A percentile compares a stretch with the other conserved stretches of the same genome.
These are phyloP conservation scores for Scaptomyza hsui DNA, from an alignment of 1,140 invertebrate species.

Conservation along the genomic window DNA sequence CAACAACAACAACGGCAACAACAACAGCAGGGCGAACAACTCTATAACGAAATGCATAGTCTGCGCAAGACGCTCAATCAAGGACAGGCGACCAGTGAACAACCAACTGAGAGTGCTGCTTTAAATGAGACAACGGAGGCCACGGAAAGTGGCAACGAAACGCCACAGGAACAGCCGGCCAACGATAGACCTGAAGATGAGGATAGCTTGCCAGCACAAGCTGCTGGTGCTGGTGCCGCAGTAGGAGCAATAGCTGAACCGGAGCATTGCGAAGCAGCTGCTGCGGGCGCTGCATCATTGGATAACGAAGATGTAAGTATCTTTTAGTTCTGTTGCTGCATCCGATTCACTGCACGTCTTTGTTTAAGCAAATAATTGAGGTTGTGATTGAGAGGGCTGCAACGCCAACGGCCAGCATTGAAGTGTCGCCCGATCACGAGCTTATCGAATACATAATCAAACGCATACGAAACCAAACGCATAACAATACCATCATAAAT, in stretches of 20 bases:
- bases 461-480: conserved; percentile 78
- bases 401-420: conserved; percentile 24
- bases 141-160: conserved; percentile 66
- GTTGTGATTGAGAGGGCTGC: conserved; percentile 25
- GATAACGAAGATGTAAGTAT: conserved; percentile 60
- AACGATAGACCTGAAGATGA: conserved; percentile 72
- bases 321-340: background rate
- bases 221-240: background rate
- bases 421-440: conserved; percentile 67
- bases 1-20: conserved; percentile 24
- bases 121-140: conserved; percentile 44
- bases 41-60: conserved; percentile 52
- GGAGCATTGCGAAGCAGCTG: conserved; percentile 35
- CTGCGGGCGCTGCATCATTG: background rate
- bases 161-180: conserved; percentile 29
- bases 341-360: conserved; percentile 13
- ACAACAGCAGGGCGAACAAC: conserved; percentile 16
- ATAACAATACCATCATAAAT: conserved; percentile 76
- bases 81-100: conserved; percentile 10
- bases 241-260: conserved; percentile 5
- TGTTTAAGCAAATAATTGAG: conserved; percentile 51
- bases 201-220: conserved; percentile 17
- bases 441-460: conserved; percentile 78
- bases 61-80: conserved; percentile 61
- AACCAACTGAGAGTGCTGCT: conserved; percentile 1